A percentile compares a stretch with the other conserved stretches of the same genome.
Conservation (phyloP, 2,113 vertebrate species). For the Sisor rabdophorus region DNA sequence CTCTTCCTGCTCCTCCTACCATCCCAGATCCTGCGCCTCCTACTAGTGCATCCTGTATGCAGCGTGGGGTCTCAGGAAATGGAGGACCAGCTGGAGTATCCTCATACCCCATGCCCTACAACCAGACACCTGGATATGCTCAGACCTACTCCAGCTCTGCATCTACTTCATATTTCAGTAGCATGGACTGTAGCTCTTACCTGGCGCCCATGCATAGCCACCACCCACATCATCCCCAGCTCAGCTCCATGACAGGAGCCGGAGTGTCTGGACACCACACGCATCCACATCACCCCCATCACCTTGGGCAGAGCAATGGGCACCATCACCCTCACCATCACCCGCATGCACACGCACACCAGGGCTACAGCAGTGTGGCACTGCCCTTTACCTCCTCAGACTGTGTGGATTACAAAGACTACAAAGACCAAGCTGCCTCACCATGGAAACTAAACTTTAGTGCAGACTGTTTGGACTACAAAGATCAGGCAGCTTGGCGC, state of each 20-base stretch:
- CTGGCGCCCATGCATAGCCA: slow-evolving; percentile 91
- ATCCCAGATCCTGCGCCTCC: slow-evolving; percentile 75
- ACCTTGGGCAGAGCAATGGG: slow-evolving; percentile 79
- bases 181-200: slow-evolving; percentile 91
- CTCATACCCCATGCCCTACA: slow-evolving; percentile 85
- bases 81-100: slow-evolving; percentile 54
- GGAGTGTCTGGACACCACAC: slow-evolving; percentile 79
- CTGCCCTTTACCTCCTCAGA: slow-evolving; percentile 89
- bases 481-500: slow-evolving; percentile 95
- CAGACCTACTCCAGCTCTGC: slow-evolving; percentile 80
- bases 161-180: slow-evolving; percentile 85
- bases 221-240: slow-evolving; percentile 80
- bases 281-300: slow-evolving; percentile 82
- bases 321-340: slow-evolving; percentile 77
- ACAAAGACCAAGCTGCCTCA: slow-evolving; percentile 68
- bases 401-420: slow-evolving; percentile 95
- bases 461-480: slow-evolving; percentile 95
- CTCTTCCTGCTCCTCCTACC: slow-evolving; percentile 70
- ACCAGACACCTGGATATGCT: slow-evolving; percentile 83
- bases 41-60: slow-evolving; percentile 86
- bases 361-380: slow-evolving; percentile 75
- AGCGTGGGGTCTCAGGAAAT: slow-evolving; percentile 67
- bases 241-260: slow-evolving; percentile 85
- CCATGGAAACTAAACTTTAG: slow-evolving; percentile 99
- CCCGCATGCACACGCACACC: slow-evolving; percentile 80